phyloP scores from a whole-genome alignment of 92 coral and sea anemone genomes.

The Hydrozoanthus gracilis region DNA sequence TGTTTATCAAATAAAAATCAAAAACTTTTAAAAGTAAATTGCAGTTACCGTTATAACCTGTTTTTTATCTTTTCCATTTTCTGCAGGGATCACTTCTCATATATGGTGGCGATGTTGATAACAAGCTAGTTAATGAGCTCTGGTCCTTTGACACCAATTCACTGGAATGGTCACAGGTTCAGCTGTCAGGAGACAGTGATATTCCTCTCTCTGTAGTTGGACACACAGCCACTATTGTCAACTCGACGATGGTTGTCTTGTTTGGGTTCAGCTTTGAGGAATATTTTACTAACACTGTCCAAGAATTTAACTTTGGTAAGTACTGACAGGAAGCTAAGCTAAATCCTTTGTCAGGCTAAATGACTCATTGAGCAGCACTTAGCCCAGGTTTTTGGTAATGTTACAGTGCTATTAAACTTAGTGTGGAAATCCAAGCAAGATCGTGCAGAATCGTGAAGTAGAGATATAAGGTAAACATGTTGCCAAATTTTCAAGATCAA shows the following conservation, averaged over 20 bases:
- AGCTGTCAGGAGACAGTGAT: conserved; percentile 41
- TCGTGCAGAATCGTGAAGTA: too few relatives aligned
- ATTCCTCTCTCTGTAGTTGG: conserved; percentile 85
- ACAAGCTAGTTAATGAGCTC: conserved; percentile 62
- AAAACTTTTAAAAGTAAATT: too few relatives aligned
- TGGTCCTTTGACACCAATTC: conserved; percentile 75
- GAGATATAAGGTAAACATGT: too few relatives aligned
- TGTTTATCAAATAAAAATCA: too few relatives aligned
- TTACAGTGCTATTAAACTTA: too few relatives aligned
- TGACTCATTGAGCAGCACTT: too few relatives aligned
- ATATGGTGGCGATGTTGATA: conserved; percentile 79
- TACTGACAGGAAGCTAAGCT: neutral
- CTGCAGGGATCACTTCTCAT: conserved; percentile 67
- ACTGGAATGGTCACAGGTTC: conserved; percentile 57
- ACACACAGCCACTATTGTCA: conserved; percentile 85
- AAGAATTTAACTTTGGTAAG: conserved; percentile 87
- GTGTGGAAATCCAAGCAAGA: too few relatives aligned
- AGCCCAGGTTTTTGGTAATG: too few relatives aligned
- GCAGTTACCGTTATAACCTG: too few relatives aligned
- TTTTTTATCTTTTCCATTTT: neutral
- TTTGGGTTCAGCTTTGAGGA: conserved; percentile 81
- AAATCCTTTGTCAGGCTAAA: too few relatives aligned
- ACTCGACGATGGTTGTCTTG: conserved; percentile 77
- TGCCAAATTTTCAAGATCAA: too few relatives aligned
- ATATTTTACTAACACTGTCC: conserved; percentile 74